Evolutionary conservation across 2,888 invertebrate species (phyloP), one percentile per base, ranked within the genome.

Genomic region (Lithophane leautieri): DNA sequence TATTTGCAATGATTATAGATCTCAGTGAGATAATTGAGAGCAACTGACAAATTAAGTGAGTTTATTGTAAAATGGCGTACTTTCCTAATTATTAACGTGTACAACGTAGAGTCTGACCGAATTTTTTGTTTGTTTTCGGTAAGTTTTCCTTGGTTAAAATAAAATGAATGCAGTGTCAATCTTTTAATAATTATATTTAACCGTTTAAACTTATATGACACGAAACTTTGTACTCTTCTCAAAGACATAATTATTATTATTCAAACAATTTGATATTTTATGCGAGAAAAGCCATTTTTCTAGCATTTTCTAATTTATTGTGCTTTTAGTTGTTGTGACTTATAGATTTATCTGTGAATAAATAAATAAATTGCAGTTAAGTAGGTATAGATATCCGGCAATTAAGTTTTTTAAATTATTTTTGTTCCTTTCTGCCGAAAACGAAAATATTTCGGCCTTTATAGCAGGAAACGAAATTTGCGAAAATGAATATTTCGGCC

Each of bases 21-120:
- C 28, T 56, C 54, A 44, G 28, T 56, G 25, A 52, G 40, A 22
- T 68, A 40, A 40, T 22, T 40, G 25, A 28, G 40, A 42, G 40
- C 52, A 56, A 56, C 50, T 50, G 58, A 22, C 25, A 73, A 72
- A 60, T 60, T 16, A 40, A 28, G 50, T 9, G 42, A 44, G 16
- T 60, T 73, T 34, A 70, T 70, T 47, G 47, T 62, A 19, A 34
- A 63, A 62, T 16, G n/a, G 6, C n/a, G 52, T 63, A 56, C 3
- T 1, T 16, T 16, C 16, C n/a, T 54, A 40, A 66, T 56, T 19
- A 42, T 16, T n/a, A 40, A 62, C n/a, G 14, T 62, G 22, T n/a
- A n/a, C n/a, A n/a, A n/a, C n/a, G n/a, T 56, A 56, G 56, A 25
- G 6, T 25, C 56, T 14, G 56, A 14, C 56, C 56, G 56, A 56